These are phyloP conservation scores for Geodia barretti DNA, from an alignment of 37 sponge, comb jelly and placozoan species.

Conservation along the genomic window DNA sequence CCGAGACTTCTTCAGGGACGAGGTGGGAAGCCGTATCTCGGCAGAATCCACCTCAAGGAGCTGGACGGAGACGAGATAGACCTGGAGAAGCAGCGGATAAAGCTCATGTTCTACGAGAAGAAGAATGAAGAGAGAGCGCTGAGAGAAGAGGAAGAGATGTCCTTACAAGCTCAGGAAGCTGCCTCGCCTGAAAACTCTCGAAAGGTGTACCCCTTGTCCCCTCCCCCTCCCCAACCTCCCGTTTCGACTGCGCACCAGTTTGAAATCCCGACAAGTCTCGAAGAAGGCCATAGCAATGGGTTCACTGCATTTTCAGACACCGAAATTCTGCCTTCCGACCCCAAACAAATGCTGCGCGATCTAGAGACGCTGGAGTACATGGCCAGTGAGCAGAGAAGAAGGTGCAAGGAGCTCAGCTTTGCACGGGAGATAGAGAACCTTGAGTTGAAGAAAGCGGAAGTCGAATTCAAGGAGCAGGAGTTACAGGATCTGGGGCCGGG, in stretches of 20 bases:
- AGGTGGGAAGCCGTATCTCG: not conserved
- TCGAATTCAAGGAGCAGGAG: constrained; percentile 15
- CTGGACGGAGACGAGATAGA: constrained; percentile 37
- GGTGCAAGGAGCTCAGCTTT: constrained; percentile 32
- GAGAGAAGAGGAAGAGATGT: not conserved
- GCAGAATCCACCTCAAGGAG: constrained; percentile 13
- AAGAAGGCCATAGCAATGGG: no score
- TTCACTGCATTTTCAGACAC: not conserved
- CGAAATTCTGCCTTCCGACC: not conserved
- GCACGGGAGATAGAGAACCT: constrained; percentile 32
- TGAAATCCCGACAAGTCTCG: no score
- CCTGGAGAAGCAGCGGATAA: constrained; percentile 32
- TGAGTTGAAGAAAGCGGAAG: constrained; percentile 25
- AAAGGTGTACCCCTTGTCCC: no score
- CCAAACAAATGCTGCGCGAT: constrained; percentile 8
- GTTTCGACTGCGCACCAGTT: no score
- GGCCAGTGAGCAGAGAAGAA: constrained; percentile 36
- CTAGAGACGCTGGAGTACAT: constrained; percentile 24
- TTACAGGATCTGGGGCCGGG: no score
- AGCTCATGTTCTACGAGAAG: constrained; percentile 41
- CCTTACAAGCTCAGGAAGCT: no score
- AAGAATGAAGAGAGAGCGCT: not conserved
- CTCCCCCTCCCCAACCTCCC: no score
- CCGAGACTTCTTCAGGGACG: not conserved
- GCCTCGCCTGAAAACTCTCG: no score